Base-by-base conservation (phyloP, 2,888 invertebrate species). In the Coenonympha arcania region DNA sequence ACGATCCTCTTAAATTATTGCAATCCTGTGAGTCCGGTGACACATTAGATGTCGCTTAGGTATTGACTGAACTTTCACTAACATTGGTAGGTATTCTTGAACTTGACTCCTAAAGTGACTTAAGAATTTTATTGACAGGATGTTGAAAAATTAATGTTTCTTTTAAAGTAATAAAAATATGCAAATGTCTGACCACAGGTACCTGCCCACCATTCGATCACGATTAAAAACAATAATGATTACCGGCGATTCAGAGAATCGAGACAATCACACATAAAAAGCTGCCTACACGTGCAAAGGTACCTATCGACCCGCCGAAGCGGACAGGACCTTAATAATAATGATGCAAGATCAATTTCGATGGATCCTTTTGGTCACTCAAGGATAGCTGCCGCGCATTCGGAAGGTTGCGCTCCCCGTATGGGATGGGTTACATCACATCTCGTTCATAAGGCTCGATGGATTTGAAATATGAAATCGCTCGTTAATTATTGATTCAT, bases 401-500 rank as follows among this genome's bases (percentile, higher is more conserved):
- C 64, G 72, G 73, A 77, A 76, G 57, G 59, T 54, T 43, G 51
- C 54, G 60, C 49, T 66, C 74, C 72, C 56, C 61, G 61, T 77
- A 74, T 66, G 79, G 78, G 59, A 64, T 63, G 70, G 66, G 75
- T 84, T 82, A 82, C 83, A 79, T 83, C 81, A 84, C 73, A 80
- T 74, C 67, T 72, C 65, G 66, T 68, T 73, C 57, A 69, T 75
- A 77, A 71, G 75, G 73, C 55, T 61, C 63, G 69, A 71, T 73
- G 71, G 73, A 77, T 78, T 75, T 63, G 73, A 83, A 81, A 80
- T 84, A 83, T 83, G 80, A 82, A 83, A 80, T 83, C 76, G 75
- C 78, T 83, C 76, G 71, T 78, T 82, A 79, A 85, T 86, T 85
- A 84, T 83, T 75, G 82, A 84, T 85, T 85, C 65, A 64, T 58